Evolutionary conservation across 92 coral and sea anemone species (phyloP), one percentile per base, ranked within the genome.

Genomic region (Parazoanthus swiftii): DNA sequence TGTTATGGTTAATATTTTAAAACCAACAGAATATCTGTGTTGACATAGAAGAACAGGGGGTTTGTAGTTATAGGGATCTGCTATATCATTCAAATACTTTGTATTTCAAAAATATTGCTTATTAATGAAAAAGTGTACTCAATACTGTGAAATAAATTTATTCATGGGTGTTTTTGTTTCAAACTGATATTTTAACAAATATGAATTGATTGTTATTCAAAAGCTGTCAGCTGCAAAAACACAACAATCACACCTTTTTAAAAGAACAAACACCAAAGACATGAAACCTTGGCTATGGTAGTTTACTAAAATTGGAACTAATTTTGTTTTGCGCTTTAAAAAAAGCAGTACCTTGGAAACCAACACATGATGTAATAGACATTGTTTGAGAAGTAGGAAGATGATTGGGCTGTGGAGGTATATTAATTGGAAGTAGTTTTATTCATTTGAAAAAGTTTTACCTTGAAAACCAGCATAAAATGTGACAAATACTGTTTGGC

Each of bases 191-290:
- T 18, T 80, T 39, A 5, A 56, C 72, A 80, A 29, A 21, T 80
- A 33, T 21, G 59, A 80, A 80, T 56, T 26, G 43, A 80, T 58
- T 58, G 48, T 35, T 35, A 54, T 80, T 66, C 58, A 54, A 80
- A 58, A 16, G 68, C 48, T 58, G 42, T 26, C 83, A 79, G 44
- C 85, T 29, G 23, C 59, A 58, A 56, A 56, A 80, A 58, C 33
- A 54, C 13, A 80, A 35, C 39, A 56, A n/a, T 54, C 21, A 5
- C 48, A 33, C 23, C 70, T 63, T 63, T 63, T 63, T 7, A 63
- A 23, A 58, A 46, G 26, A 80, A 80, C 43, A 80, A 77, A 42
- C 38, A 35, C 37, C 6, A 80, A 36, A 63, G 3, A 23, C 8
- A 18, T 25, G 9, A 20, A 54, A 54, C 4, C 59, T 54, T 18